Base-by-base conservation (phyloP, 1,140 invertebrate genomes). In the Drosophila parabipectinata region DNA sequence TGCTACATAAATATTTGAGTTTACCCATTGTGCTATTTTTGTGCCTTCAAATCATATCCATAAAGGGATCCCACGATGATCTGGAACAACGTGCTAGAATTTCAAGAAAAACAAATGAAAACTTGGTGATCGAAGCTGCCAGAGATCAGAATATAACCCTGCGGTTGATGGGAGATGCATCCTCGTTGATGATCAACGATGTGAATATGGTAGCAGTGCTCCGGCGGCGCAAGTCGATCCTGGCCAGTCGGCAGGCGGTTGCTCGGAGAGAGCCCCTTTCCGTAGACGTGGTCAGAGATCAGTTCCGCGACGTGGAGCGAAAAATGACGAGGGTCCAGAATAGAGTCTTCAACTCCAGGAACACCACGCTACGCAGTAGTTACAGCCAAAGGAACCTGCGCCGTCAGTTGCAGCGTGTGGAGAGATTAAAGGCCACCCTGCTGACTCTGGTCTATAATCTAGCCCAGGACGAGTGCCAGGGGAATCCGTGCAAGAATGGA, bases 401-500 rank as follows among this genome's bases (percentile, higher is more conserved):
- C 0, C 69, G 71, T 1, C 44, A 69, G 18, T 14, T 80, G 28
- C 74, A 71, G 12, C 74, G 79, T 1, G 18, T 77, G 15, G 60
- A 73, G 47, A 48, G 58, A 0, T 32, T 76, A 2, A 47, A 5
- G 1, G 39, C 26, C 8, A 72, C 56, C 1, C 21, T 87, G 4
- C 8, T 8, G 0, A 53, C 34, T 0, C 34, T 90, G 0, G 30
- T 56, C 5, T 6, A 8, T 0, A 76, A 56, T 21, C 39, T 91
- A 24, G 50, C 6, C 1, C 63, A 28, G 37, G 93, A 96, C 75
- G 94, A 96, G 60, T 97, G 96, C 87, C 39, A 77, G 15, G 95
- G 94, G 61, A 95, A 94, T 91, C 97, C 97, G 1, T 98, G 97
- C 91, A 91, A 94, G 79, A 96, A 98, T 93, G 97, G 97, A 12